phyloP scores from a whole-genome alignment of 1,140 invertebrate species.

The Heliothis subflexa region DNA sequence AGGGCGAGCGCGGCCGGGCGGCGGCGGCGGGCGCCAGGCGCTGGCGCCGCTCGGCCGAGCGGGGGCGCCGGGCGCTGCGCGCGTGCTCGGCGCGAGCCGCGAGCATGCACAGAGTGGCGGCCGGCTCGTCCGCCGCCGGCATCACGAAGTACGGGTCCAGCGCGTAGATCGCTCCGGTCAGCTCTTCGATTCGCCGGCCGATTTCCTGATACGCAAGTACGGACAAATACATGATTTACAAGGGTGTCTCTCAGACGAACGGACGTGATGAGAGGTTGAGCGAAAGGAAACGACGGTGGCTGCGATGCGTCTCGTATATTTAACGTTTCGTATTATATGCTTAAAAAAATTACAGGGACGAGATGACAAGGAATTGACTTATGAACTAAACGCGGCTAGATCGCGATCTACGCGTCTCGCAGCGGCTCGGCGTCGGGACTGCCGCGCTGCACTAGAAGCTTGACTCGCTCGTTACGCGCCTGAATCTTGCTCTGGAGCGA shows the following conservation, averaged over 20 bases:
- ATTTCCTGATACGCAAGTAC: slow-evolving; percentile 90
- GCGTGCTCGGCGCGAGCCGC: slow-evolving; percentile 80
- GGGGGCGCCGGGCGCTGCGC: slow-evolving; percentile 68
- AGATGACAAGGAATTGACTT: slow-evolving; percentile 71
- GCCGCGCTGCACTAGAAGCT: slow-evolving; percentile 94
- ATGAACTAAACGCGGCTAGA: slow-evolving; percentile 61
- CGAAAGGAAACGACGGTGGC: slow-evolving; percentile 80
- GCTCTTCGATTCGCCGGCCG: slow-evolving; percentile 89
- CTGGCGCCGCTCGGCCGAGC: slow-evolving; percentile 87
- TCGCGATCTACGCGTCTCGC: slow-evolving; percentile 85
- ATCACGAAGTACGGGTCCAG: slow-evolving; percentile 91
- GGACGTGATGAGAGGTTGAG: slow-evolving; percentile 61
- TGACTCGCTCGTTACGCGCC: slow-evolving; percentile 94
- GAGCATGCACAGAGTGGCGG: slow-evolving; percentile 75
- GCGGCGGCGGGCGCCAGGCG: slow-evolving; percentile 75
- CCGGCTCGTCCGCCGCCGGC: slow-evolving; percentile 64
- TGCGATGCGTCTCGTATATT: slow-evolving; percentile 82
- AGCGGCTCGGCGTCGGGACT: slow-evolving; percentile 92
- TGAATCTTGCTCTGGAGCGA: slow-evolving; percentile 95
- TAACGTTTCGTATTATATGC: slow-evolving; percentile 63
- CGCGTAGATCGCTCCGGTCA: slow-evolving; percentile 89
- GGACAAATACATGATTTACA: slow-evolving; percentile 82
- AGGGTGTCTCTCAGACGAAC: slow-evolving; percentile 67
- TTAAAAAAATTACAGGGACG: slow-evolving; percentile 77
- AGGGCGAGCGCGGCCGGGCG: slow-evolving; percentile 83